Percentiles rank a stretch among this genome's conserved stretches.
Conservation (phyloP, 1,140 invertebrate species). For the Alviniconcha marisindica region DNA sequence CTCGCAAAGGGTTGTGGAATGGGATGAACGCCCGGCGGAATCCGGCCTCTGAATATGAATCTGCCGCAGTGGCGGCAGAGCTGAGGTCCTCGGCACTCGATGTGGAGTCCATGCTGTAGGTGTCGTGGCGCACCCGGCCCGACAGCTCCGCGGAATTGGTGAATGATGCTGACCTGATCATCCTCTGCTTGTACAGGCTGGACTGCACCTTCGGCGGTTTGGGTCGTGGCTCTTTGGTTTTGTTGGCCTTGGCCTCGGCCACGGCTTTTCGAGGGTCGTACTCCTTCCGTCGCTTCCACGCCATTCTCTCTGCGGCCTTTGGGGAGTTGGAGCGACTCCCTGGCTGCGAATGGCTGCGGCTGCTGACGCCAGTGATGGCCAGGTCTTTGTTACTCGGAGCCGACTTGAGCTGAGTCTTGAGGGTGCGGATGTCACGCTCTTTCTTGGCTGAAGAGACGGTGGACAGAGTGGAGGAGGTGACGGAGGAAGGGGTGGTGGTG, state of each 20-base stretch:
- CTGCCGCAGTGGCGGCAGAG: conserved; percentile 49
- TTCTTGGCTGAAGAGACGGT: conserved; percentile 12
- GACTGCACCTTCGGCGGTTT: conserved; percentile 30
- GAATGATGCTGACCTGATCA: conserved; percentile 68
- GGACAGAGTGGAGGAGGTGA: neutral
- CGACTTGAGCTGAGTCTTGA: conserved; percentile 56
- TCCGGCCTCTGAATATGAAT: conserved; percentile 52
- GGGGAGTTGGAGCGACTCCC: conserved; percentile 67
- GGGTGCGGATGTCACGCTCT: conserved; percentile 47
- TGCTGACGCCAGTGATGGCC: conserved; percentile 60
- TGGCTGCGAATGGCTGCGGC: conserved; percentile 56
- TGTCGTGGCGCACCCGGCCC: conserved; percentile 45
- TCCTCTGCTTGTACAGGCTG: conserved; percentile 44
- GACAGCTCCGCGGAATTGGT: conserved; percentile 60
- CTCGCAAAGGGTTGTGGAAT: conserved; percentile 42
- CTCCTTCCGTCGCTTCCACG: conserved; percentile 93
- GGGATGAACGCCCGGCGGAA: conserved; percentile 54
- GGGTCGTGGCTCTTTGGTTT: conserved; percentile 49
- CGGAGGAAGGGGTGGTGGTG: neutral
- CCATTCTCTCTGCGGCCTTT: conserved; percentile 85
- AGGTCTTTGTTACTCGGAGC: conserved; percentile 39
- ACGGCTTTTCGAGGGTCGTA: conserved; percentile 92
- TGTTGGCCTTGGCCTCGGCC: conserved; percentile 80
- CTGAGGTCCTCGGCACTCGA: conserved; percentile 64
- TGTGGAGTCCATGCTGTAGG: conserved; percentile 51